Conservation (phyloP, 53 echinoderm and acorn worm genomes). For the Paracentrotus lividus region DNA sequence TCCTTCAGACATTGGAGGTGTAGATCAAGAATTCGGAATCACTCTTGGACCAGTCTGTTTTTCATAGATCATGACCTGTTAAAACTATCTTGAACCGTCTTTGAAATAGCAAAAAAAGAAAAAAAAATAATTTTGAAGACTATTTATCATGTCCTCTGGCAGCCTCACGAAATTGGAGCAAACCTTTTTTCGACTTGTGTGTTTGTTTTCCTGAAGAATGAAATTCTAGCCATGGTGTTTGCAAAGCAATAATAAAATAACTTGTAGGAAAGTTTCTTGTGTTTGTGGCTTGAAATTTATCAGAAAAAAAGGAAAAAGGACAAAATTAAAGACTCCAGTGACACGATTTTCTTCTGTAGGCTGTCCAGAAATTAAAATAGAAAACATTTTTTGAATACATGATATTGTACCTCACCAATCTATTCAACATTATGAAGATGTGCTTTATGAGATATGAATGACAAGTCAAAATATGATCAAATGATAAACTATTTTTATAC, state of each 20-base stretch:
- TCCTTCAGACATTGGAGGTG: constrained; percentile 86
- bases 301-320: constrained; percentile 6
- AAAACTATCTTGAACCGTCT: constrained; percentile 25
- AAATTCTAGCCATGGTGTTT: constrained; percentile 52
- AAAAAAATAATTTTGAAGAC: constrained; percentile 12
- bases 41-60: constrained; percentile 95
- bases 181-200: constrained; percentile 31
- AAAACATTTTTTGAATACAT: constrained; percentile 34
- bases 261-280: constrained; percentile 29
- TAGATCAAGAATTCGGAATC: constrained; percentile 89
- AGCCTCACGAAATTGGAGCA: constrained; percentile 52
- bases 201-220: not conserved
- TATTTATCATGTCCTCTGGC: constrained; percentile 46
- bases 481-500: constrained; percentile 40
- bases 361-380: constrained; percentile 3
- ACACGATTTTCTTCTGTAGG: constrained; percentile 41
- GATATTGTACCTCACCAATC: constrained; percentile 52
- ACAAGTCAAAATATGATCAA: constrained; percentile 48
- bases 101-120: not conserved
- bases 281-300: constrained; percentile 40
- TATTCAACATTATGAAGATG: constrained; percentile 41
- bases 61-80: constrained; percentile 72
- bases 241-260: constrained; percentile 47
- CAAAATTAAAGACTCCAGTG: constrained; percentile 44
- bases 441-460: constrained; percentile 21